Evolutionary conservation across 2,888 invertebrate genomes (phyloP).

Genomic region (Watsonalla binaria): DNA sequence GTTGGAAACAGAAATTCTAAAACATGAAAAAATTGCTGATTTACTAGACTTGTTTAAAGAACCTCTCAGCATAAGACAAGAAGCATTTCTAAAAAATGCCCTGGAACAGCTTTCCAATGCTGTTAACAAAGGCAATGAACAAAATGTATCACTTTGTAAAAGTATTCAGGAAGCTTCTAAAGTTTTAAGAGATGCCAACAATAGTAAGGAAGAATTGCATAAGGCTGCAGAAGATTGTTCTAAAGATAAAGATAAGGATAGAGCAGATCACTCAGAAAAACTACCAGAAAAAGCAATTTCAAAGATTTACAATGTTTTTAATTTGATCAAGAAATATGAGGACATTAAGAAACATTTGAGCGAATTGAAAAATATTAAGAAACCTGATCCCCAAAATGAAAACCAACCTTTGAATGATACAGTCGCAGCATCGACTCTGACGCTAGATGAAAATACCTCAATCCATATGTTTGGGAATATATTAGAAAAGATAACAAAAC

Average conservation of each 20-base stretch:
- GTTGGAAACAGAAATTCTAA: slow-evolving; percentile 49
- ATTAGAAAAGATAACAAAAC: slow-evolving; percentile 54
- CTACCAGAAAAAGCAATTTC: slow-evolving; percentile 33
- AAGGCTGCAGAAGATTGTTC: slow-evolving; percentile 6
- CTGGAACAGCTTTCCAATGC: slow-evolving; percentile 54
- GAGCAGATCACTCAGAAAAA: slow-evolving; percentile 9
- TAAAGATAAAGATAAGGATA: slow-evolving; percentile 5
- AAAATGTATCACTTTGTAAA: slow-evolving; percentile 54
- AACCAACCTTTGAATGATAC: background rate
- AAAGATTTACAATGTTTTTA: slow-evolving; percentile 52
- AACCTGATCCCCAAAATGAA: slow-evolving; percentile 2
- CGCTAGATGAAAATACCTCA: slow-evolving; percentile 31
- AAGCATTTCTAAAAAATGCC: slow-evolving; percentile 56
- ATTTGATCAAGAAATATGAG: slow-evolving; percentile 55
- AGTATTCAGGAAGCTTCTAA: slow-evolving; percentile 33
- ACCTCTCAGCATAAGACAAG: slow-evolving; percentile 60
- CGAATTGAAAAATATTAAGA: slow-evolving; percentile 22
- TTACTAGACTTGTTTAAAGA: slow-evolving; percentile 64
- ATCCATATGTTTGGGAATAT: slow-evolving; percentile 50
- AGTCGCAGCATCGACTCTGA: slow-evolving; percentile 12
- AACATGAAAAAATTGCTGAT: slow-evolving; percentile 60
- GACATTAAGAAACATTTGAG: slow-evolving; percentile 37
- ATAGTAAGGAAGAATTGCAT: background rate
- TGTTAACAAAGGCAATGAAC: slow-evolving; percentile 41
- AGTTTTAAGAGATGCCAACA: slow-evolving; percentile 12